Base-by-base conservation (phyloP, 2,113 vertebrate species). In the Calcarius ornatus region DNA sequence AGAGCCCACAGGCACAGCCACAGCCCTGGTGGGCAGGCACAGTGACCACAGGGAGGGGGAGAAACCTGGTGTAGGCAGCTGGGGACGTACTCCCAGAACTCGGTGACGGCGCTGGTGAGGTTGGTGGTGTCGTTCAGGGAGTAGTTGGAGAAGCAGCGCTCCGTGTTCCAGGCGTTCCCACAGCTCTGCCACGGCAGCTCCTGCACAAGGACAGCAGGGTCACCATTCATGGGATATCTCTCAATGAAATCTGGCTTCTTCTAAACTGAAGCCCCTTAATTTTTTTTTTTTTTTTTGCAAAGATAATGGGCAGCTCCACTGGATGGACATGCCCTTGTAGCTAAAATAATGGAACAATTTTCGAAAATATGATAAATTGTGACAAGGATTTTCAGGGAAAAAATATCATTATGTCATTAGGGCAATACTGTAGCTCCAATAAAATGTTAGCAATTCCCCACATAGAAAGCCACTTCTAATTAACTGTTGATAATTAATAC, bases 51-150 rank as follows among this genome's bases (percentile, higher is more conserved):
- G 83, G 2, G 5, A 76, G 15, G 72, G 76, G 69, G 66, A 83
- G 84, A 85, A 97, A 92, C 87, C 92, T 93, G 96, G 87, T 19
- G 86, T 57, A 64, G 88, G 92, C 76, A 94, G 90, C 69, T 92
- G 94, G 35, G 78, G 48, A 98, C 98, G 25, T 97, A 99, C 99
- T 99, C 99, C 99, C 99, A 99, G 96, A 99, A 99, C 96, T 99
- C 99, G 1, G 98, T 99, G 95, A 99, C 99, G 0, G 98, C 98
- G 1, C 99, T 99, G 96, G 98, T 99, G 93, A 99, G 96, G 97
- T 99, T 99, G 93, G 98, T 98, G 93, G 99, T 99, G 95, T 99
- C 98, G 2, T 83, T 94, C 95, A 99, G 96, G 31, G 98, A 99
- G 96, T 99, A 99, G 98, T 99, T 99, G 92, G 97, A 99, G 85